Conservation (phyloP, 2,888 invertebrate genomes). For the Trachelus tabidus region DNA sequence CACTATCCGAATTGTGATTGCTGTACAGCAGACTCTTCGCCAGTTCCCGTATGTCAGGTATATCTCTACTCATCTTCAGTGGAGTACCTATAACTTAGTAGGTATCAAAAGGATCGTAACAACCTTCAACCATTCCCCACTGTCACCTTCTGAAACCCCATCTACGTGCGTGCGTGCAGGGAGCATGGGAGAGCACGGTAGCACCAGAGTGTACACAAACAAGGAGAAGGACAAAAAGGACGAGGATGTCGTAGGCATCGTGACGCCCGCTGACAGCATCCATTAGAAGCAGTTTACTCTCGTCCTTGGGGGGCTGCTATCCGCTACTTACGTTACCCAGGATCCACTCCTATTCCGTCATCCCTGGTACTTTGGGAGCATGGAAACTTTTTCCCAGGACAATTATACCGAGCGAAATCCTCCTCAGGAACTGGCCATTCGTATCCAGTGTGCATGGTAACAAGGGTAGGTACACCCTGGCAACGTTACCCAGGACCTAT, state of each 20-base stretch:
- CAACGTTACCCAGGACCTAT: not conserved
- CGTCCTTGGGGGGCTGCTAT: slow-evolving; percentile 37
- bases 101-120: not conserved
- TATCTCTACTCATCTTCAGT: not conserved
- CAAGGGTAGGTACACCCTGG: not conserved
- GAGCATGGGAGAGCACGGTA: not conserved
- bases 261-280: slow-evolving; percentile 47
- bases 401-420: not conserved
- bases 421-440: not conserved
- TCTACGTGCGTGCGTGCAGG: not conserved
- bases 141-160: not conserved
- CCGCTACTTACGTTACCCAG: slow-evolving; percentile 3
- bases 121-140: not conserved
- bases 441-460: not conserved
- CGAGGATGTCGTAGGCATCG: not conserved
- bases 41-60: not conserved
- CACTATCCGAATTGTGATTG: slow-evolving; percentile 55
- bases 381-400: not conserved
- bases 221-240: not conserved
- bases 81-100: not conserved
- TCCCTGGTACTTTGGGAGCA: not conserved
- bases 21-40: slow-evolving; percentile 17
- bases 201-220: not conserved
- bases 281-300: slow-evolving; percentile 59
- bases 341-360: not conserved